Conservation (phyloP, 2,797 vertebrate species). For the Peromyscus melanophrys region DNA sequence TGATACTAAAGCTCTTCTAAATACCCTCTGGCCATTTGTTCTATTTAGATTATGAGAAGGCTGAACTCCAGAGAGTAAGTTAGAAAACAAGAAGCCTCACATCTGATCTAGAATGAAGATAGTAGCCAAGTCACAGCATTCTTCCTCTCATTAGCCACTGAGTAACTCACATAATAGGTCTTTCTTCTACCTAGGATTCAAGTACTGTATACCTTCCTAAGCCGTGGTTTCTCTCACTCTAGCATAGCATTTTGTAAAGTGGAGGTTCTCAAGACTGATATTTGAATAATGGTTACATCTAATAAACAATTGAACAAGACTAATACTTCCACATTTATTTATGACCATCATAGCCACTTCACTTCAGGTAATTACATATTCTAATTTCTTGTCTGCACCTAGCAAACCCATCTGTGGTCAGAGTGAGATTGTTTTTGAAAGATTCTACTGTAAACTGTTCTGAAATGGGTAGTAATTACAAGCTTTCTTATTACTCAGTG, state of each 20-base stretch:
- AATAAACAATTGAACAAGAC: constrained; percentile 55
- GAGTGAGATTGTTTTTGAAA: neutral
- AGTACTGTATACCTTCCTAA: neutral
- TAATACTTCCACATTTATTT: constrained; percentile 48
- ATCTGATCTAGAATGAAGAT: too few species aligned
- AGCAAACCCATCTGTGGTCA: constrained; percentile 37
- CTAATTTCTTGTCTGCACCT: constrained; percentile 45
- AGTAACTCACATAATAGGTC: neutral
- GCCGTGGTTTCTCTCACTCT: neutral
- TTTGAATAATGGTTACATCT: constrained; percentile 72
- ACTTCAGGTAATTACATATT: constrained; percentile 51
- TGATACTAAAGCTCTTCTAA: neutral
- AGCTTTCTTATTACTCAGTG: constrained; percentile 41
- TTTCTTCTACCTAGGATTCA: neutral
- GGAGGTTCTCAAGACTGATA: neutral
- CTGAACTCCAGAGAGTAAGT: neutral
- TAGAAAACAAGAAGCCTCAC: neutral
- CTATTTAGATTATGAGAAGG: constrained; percentile 32
- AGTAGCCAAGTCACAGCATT: neutral
- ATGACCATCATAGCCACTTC: neutral
- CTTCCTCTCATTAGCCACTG: accelerated
- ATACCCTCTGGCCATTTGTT: neutral
- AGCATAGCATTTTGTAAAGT: neutral
- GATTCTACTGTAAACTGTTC: constrained; percentile 18
- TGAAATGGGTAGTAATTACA: constrained; percentile 53